A percentile compares a stretch with the other conserved stretches of the same genome.
Evolutionary conservation across 2,888 invertebrate species (phyloP).

Genomic region (Oeneis ivallda): DNA sequence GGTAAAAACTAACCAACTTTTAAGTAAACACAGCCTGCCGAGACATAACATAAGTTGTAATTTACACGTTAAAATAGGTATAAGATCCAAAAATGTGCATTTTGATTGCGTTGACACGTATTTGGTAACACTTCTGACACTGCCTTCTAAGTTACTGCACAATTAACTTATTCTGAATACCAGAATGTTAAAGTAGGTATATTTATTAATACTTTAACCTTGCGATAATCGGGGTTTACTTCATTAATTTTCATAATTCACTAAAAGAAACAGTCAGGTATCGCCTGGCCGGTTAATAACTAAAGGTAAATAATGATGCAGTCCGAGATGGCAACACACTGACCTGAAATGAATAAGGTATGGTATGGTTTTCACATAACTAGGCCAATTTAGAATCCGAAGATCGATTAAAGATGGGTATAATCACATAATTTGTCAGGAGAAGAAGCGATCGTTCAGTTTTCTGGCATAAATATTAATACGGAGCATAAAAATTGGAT

Average conservation of each 20-base stretch:
- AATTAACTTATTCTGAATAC: constrained; percentile 4
- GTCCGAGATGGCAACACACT: background rate
- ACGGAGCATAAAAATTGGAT: too few species aligned
- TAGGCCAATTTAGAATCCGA: background rate
- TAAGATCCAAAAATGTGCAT: constrained; percentile 3
- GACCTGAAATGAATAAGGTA: background rate
- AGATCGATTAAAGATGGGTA: too few species aligned
- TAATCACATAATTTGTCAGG: too few species aligned
- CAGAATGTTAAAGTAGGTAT: background rate
- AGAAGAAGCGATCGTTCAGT: too few species aligned
- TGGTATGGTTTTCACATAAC: background rate
- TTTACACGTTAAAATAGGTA: background rate
- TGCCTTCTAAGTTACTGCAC: constrained; percentile 12
- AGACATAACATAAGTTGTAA: constrained; percentile 1
- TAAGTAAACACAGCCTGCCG: background rate
- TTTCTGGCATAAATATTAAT: too few species aligned
- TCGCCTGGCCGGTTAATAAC: background rate
- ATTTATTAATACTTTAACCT: background rate
- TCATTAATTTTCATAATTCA: constrained; percentile 1
- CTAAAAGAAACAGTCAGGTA: background rate
- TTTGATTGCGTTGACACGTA: background rate
- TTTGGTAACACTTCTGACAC: background rate
- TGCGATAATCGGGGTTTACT: background rate
- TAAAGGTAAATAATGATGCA: background rate
- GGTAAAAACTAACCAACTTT: background rate